Conservation (phyloP, 2,113 vertebrate species). For the Eulemur rufifrons region DNA sequence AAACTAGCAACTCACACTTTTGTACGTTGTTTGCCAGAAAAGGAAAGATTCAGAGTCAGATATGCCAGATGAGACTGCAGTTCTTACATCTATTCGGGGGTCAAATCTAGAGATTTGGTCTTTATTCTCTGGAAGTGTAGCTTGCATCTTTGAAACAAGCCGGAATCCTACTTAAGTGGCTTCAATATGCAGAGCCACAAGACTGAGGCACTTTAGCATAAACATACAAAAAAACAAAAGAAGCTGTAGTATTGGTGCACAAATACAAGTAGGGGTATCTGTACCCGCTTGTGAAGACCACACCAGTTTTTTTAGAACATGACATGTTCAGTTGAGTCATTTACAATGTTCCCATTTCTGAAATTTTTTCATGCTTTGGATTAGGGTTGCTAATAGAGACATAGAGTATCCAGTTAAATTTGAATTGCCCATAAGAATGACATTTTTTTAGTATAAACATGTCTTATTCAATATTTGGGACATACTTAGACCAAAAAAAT, state of each 20-base stretch:
- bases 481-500: background rate
- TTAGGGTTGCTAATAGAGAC: background rate
- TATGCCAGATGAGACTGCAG: background rate
- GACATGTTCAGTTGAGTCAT: conserved; percentile 49
- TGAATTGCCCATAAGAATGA: background rate
- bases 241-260: rapidly evolving
- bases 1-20: background rate
- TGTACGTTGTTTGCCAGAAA: background rate
- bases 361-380: background rate
- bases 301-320: conserved; percentile 24
- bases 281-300: background rate
- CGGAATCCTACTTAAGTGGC: background rate
- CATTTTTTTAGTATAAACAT: background rate
- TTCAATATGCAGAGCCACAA: background rate
- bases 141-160: background rate
- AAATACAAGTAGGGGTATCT: background rate
- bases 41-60: conserved; percentile 4
- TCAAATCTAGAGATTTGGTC: background rate
- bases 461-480: background rate
- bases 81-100: background rate
- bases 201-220: background rate
- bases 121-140: background rate
- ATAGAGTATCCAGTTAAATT: background rate
- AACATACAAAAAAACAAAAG: background rate
- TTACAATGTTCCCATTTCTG: background rate